phyloP scores from a whole-genome alignment of 1,140 invertebrate species.

The Zaprionus tsacasi region DNA sequence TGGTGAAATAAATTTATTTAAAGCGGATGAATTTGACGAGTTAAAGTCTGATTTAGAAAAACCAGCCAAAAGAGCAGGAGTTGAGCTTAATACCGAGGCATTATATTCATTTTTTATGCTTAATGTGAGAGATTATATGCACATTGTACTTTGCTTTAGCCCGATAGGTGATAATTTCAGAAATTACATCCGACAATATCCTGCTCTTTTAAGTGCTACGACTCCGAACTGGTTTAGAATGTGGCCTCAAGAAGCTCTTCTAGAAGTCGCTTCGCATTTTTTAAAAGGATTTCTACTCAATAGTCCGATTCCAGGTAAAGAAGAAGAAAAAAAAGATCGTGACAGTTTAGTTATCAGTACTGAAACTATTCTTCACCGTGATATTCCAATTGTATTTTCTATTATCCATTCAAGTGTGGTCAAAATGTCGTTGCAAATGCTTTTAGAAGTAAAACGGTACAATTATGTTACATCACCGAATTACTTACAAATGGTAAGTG shows the following conservation, averaged over 20 bases:
- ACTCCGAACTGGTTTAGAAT: constrained; percentile 95
- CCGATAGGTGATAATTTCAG: constrained; percentile 92
- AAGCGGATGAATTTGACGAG: constrained; percentile 93
- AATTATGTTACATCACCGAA: constrained; percentile 95
- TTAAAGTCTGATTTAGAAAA: constrained; percentile 89
- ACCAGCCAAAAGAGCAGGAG: constrained; percentile 87
- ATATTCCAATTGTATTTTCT: constrained; percentile 89
- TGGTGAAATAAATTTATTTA: constrained; percentile 93
- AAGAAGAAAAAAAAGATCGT: constrained; percentile 81
- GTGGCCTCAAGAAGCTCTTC: constrained; percentile 93
- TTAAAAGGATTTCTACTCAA: constrained; percentile 88
- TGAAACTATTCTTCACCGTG: constrained; percentile 87
- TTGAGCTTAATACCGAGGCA: constrained; percentile 88
- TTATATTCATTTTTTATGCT: constrained; percentile 91
- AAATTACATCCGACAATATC: constrained; percentile 92
- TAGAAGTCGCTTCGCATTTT: constrained; percentile 92
- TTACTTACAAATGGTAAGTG: constrained; percentile 92
- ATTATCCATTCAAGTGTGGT: constrained; percentile 91
- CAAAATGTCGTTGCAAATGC: constrained; percentile 89
- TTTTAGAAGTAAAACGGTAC: constrained; percentile 90
- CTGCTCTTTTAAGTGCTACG: constrained; percentile 92
- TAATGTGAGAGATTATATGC: constrained; percentile 90
- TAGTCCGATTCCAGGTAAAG: constrained; percentile 87
- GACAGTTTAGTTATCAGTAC: constrained; percentile 85
- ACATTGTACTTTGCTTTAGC: constrained; percentile 93